A percentile compares a stretch with the other conserved stretches of the same genome.
phyloP scores from a whole-genome alignment of 2,113 vertebrate species.

The Psettodes erumei region DNA sequence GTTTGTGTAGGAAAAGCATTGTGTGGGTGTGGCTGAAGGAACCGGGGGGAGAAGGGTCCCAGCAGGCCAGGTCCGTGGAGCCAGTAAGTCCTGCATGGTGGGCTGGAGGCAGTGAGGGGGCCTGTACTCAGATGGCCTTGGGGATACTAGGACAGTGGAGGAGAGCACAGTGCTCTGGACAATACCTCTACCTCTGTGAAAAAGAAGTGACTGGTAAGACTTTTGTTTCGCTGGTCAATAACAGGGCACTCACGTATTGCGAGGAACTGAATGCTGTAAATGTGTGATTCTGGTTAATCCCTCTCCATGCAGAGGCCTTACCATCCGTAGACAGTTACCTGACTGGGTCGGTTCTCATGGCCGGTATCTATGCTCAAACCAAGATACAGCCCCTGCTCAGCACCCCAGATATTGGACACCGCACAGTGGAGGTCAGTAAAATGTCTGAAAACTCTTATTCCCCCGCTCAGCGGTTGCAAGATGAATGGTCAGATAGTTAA shows the following conservation, averaged over 20 bases:
- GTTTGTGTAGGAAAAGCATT: conserved; percentile 50
- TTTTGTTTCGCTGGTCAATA: not conserved
- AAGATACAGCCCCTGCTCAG: conserved; percentile 47
- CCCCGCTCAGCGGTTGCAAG: too few relatives aligned
- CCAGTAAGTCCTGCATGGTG: conserved; percentile 32
- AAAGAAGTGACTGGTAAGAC: conserved; percentile 68
- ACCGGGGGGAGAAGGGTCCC: not conserved
- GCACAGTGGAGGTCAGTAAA: conserved; percentile 78
- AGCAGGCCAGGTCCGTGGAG: conserved; percentile 16
- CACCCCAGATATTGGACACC: conserved; percentile 58
- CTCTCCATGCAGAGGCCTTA: conserved; percentile 67
- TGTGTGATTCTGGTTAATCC: not conserved
- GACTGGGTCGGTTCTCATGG: conserved; percentile 78
- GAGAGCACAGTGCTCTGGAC: conserved; percentile 58
- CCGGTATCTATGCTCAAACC: conserved; percentile 55
- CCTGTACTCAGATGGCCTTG: conserved; percentile 77
- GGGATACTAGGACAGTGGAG: conserved; percentile 63
- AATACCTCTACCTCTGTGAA: conserved; percentile 74
- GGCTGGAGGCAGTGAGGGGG: not conserved
- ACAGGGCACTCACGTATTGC: not conserved
- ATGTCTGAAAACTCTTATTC: not conserved
- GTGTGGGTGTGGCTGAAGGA: conserved; percentile 75
- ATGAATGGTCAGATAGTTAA: not conserved
- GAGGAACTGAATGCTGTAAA: not conserved
- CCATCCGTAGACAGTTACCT: conserved; percentile 75